phyloP scores from a whole-genome alignment of 2,113 vertebrate genomes.

The Blennius ocellaris region DNA sequence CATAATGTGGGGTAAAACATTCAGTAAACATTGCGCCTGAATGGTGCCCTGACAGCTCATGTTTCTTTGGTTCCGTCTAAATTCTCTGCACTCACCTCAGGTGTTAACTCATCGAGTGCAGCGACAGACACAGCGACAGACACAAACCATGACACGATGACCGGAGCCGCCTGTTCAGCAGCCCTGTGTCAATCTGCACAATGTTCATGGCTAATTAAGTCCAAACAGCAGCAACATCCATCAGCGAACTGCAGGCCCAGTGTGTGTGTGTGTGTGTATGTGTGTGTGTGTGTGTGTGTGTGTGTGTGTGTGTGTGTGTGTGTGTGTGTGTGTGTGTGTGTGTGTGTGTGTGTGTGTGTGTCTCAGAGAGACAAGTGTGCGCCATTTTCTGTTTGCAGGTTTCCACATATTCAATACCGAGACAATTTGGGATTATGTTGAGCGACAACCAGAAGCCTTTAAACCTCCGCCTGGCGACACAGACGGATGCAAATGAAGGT shows the following conservation, averaged over 20 bases:
- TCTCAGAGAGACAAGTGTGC: background rate
- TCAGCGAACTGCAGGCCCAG: constrained; percentile 19
- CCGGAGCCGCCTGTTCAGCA: no score
- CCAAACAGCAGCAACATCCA: constrained; percentile 37
- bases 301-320: constrained; percentile 6
- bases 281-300: background rate
- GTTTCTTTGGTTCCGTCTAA: no score
- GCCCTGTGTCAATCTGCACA: background rate
- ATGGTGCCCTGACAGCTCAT: no score
- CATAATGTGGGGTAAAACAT: no score
- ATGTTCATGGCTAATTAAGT: constrained; percentile 26
- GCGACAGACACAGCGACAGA: no score
- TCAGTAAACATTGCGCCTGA: no score
- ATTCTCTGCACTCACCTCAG: no score
- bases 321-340: background rate
- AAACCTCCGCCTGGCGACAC: no score
- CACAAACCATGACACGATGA: no score
- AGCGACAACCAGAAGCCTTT: background rate
- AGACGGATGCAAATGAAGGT: no score
- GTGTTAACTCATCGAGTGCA: no score
- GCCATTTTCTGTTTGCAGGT: constrained; percentile 24
- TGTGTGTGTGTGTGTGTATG: constrained; percentile 1
- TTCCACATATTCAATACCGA: constrained; percentile 1
- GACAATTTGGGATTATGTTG: constrained; percentile 46
- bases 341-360: constrained; percentile 13